Conservation (phyloP, 1,140 invertebrate genomes). For the Dendrolimus kikuchii region DNA sequence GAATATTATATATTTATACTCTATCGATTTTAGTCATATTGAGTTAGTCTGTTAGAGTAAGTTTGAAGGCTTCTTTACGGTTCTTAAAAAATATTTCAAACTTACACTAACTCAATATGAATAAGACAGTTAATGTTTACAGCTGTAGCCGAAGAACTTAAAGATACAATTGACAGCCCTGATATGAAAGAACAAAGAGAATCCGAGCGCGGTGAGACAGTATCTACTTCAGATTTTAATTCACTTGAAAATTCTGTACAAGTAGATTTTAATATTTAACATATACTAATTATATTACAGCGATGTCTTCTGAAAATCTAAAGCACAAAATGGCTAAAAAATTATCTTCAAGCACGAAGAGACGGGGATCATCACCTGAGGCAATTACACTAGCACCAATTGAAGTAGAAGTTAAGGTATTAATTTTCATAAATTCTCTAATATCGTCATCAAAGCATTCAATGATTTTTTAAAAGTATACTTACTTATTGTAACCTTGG, state of each 20-base stretch:
- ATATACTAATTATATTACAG: conserved; percentile 16
- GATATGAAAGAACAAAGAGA: conserved; percentile 27
- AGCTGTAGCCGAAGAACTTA: conserved; percentile 41
- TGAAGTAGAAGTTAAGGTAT: conserved; percentile 37
- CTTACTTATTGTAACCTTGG: too few species aligned
- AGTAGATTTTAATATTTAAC: background rate
- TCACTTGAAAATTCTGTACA: background rate
- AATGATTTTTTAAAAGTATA: too few species aligned
- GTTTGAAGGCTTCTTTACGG: too few species aligned
- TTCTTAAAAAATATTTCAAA: too few species aligned
- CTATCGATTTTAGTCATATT: too few species aligned
- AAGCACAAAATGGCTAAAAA: conserved; percentile 35
- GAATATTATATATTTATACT: too few species aligned
- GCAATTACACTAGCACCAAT: conserved; percentile 28
- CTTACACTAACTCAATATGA: too few species aligned
- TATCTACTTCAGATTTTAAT: conserved; percentile 1
- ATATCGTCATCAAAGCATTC: background rate
- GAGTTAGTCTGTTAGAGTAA: too few species aligned
- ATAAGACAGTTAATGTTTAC: background rate
- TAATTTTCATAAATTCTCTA: background rate
- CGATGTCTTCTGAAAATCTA: conserved; percentile 30
- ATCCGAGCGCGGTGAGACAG: conserved; percentile 24
- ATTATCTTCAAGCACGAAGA: conserved; percentile 29
- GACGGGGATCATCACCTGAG: conserved; percentile 29
- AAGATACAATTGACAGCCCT: conserved; percentile 21